Base-by-base conservation (phyloP, 2,888 invertebrate species). In the Polyommatus icarus region DNA sequence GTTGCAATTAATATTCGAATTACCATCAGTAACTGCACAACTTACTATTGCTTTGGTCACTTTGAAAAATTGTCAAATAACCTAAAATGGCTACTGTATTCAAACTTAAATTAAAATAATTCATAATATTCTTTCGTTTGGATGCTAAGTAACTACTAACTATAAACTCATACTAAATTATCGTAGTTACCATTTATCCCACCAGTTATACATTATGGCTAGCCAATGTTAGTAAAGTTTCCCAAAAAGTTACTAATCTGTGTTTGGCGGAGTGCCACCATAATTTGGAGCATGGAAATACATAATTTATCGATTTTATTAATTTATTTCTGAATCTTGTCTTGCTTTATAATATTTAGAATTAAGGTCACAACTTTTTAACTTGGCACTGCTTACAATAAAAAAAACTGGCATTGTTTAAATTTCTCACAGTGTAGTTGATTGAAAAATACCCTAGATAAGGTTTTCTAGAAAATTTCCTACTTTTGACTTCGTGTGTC, bases 211-310 rank as follows among this genome's bases (percentile, higher is more conserved):
- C 29, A 32, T 67, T 6, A 29, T 24, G 15, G 67, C 29, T 32
- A 32, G 67, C 29, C 67, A 15, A 4, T 5, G 15, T 29, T 5
- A 12, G 29, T 67, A 8, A 29, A 67, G 29, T 67, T 15, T 32
- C 15, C 18, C 29, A 67, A 29, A 29, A 6, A 67, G 12, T 67
- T 67, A 67, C 67, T 67, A 29, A 67, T 67, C 67, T 67, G 24
- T 32, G 29, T 67, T 67, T 67, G 67, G 67, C 67, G 15, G 6
- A 15, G 67, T 67, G 67, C 67, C 67, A 67, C 15, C 18, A 15
- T 32, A 67, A 67, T 67, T 61, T 61, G 12, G 29, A 67, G 29
- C 67, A 67, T 67, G 67, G 29, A 29, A 67, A 67, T 67, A 67
- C 6, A 67, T 18, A 29, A 32, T 67, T 67, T 67, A 67, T 67